Conservation (phyloP, 2,888 invertebrate species). For the Trachelus iudaicus region DNA sequence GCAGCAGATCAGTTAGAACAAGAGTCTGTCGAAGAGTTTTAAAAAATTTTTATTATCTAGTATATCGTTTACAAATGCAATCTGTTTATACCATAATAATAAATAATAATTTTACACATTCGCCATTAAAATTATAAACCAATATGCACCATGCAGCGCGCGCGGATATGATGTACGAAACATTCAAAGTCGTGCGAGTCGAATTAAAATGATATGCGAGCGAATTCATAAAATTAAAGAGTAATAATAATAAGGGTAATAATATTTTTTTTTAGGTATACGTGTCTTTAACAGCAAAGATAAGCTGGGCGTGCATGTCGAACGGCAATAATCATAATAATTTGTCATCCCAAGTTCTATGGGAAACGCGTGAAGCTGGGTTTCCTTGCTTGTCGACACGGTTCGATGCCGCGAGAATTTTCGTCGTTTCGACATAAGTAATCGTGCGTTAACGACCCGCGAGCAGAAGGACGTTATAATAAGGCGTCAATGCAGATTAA, state of each 20-base stretch:
- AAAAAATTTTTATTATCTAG: neutral
- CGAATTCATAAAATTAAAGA: neutral
- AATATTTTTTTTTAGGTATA: neutral
- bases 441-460: neutral
- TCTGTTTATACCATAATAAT: no score
- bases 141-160: neutral
- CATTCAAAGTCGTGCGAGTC: neutral
- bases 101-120: neutral
- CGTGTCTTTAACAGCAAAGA: neutral
- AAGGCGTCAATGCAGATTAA: neutral
- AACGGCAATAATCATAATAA: neutral
- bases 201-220: neutral
- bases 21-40: neutral
- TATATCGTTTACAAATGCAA: no score
- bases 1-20: neutral
- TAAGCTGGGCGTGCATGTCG: neutral
- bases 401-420: neutral
- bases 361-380: neutral
- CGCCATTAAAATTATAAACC: neutral
- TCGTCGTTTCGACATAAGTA: neutral
- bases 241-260: neutral
- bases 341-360: neutral
- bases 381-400: neutral
- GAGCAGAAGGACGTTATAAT: neutral
- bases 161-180: neutral